Evolutionary conservation across 2,888 invertebrate genomes (phyloP), one percentile per base, ranked within the genome.

Genomic region (Criorhina ranunculi): DNA sequence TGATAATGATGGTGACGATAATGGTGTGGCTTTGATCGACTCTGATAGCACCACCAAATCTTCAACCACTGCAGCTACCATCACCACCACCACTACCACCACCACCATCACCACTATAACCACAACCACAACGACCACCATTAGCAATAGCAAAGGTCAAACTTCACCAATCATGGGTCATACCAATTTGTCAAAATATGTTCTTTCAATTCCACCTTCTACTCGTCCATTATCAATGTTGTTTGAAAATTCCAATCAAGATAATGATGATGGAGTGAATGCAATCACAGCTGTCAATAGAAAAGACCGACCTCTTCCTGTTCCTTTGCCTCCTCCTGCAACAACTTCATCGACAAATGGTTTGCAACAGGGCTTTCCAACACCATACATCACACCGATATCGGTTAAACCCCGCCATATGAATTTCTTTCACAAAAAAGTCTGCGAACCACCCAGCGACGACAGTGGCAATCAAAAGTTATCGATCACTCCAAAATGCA

Each of bases 371-470:
- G 51, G 6, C 7, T 55, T 37, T 40, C 15, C 67, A 33, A 55
- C 67, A 66, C 66, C 33, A n/a, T 66, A 42, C 42, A 66, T 51
- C 46, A 64, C 70, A 17, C 51, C 44, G 7, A 51, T 40, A 15
- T 31, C 82, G 7, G 42, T 51, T 0, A 82, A 73, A 53, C 44
- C 64, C 29, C 66, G 77, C 53, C 72, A 77, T 57, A 49, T 62
- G 62, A 78, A 83, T 37, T 83, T 79, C 35, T 79, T 83, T 19
- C 73, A 83, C 0, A 73, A 46, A 57, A 83, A 79, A 60, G 75
- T 35, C 44, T 49, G 31, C 53, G 79, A 83, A 53, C 33, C 55
- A 51, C 49, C 73, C 37, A 53, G 62, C 33, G 44, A 9, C 35
- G 69, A 83, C 3, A 49, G 31, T 40, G 55, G 31, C 11, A 57